phyloP scores from a whole-genome alignment of 2,113 vertebrate species.

The Salminus brasiliensis region DNA sequence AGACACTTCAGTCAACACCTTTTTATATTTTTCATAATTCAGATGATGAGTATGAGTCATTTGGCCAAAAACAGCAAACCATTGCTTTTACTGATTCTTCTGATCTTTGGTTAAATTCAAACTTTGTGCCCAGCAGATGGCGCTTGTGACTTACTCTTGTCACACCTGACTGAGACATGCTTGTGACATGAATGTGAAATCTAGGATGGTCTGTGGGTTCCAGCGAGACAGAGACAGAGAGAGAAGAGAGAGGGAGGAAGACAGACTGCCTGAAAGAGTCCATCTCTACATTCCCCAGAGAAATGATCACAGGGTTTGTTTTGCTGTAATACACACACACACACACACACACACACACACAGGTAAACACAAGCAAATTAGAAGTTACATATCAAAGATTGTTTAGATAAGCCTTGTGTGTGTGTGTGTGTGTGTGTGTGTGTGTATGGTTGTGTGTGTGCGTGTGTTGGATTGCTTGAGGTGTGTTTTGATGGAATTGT shows the following conservation, averaged over 20 bases:
- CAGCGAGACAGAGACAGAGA: background rate
- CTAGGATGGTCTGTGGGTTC: background rate
- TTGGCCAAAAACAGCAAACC: no score
- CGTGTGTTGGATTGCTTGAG: background rate
- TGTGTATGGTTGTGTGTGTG: background rate
- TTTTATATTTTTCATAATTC: no score
- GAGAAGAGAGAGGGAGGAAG: no score
- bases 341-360: conserved; percentile 23
- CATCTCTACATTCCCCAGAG: no score
- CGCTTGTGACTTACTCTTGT: background rate
- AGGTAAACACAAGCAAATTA: background rate
- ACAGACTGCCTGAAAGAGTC: no score
- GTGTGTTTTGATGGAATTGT: background rate
- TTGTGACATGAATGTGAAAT: background rate
- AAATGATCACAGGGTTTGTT: background rate
- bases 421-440: background rate
- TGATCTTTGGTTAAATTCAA: no score
- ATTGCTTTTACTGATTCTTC: no score
- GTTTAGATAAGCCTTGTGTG: background rate
- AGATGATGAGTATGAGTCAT: no score
- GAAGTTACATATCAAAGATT: background rate
- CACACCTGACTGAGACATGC: background rate
- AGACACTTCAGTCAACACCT: no score
- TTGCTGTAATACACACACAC: background rate
- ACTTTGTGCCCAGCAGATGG: conserved; percentile 31